Base-by-base conservation (phyloP, 2,888 invertebrate genomes). In the Lymantria dispar region DNA sequence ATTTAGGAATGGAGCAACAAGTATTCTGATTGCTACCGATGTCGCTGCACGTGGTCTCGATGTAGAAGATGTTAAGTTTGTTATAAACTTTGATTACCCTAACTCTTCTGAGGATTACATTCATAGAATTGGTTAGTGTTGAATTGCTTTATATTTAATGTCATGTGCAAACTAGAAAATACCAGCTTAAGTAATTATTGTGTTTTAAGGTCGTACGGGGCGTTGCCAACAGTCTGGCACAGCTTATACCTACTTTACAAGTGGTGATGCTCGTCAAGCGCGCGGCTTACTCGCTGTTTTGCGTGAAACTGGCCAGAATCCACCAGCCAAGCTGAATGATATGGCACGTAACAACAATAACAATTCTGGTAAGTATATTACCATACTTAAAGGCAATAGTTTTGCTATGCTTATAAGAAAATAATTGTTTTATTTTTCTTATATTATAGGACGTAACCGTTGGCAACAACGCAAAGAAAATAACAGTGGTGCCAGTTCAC, bases 61-160 rank as follows among this genome's bases (percentile, higher is more conserved):
- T 65, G 96, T 99, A 30, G 98, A 98, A 82, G 99, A 99, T 84
- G 97, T 99, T 48, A 98, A 98, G 85, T 98, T 96, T 90, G 99
- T 99, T 37, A 97, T 99, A 69, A 99, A 99, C 87, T 99, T 95
- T 83, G 99, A 99, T 88, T 99, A 98, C 85, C 99, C 99, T 0
- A 98, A 97, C 80, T 98, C 98, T 49, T 98, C 98, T 11, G 99
- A 99, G 87, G 99, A 99, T 87, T 99, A 99, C 80, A 98, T 99
- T 58, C 99, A 99, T 84, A 94, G 99, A 68, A 99, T 99, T 85
- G 98, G 95, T 86, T 66, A 74, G 72, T 64, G 9, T 10, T 37
- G 7, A 14, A 13, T 45, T 12, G 10, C 33, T 22, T 0, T 1
- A n/a, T 38, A 38, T 7, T n/a, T 38, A 38, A 1, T 38, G 11